Base-by-base conservation (phyloP, 2,797 vertebrate genomes). In the Chaunax sp. region DNA sequence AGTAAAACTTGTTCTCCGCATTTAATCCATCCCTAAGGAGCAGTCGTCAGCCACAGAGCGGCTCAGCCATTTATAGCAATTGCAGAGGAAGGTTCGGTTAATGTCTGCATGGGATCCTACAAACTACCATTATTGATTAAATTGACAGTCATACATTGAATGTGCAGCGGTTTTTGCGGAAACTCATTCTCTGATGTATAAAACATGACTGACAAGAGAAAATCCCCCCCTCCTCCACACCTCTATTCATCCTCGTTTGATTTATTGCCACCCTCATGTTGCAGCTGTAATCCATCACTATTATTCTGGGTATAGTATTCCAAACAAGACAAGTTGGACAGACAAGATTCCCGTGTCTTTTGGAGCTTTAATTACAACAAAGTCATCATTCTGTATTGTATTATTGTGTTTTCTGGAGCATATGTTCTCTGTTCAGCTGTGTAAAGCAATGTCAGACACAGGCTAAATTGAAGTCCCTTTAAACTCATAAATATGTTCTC, bases 201-300 rank as follows among this genome's bases (percentile, higher is more conserved):
- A 86, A 80, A 83, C 55, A 80, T 81, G 75, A 88, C 72, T 83
- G 80, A 78, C 77, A 70, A 55, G 43, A 72, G 59, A 82, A 47
- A 71, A 69, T 58, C 13, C 61, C 69, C 72, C 72, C 64, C 49
- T 49, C 71, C 71, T 67, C 44, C 75, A 59, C 77, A 72, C 19
- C 61, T 65, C 70, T 35, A 71, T 73, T 83, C 77, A 81, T 85
- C 65, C 77, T 65, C 4, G 19, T 79, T 83, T 88, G 87, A 86
- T 84, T 85, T 85, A 87, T 80, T 82, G 79, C 82, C 75, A 77
- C 78, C 71, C 80, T 79, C 81, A 74, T 79, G 73, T 60, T 82
- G 81, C 76, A 67, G 78, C 83, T 37, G 54, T 85, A 83, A 87
- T 85, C 80, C 57, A 69, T 83, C 81, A 85, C 78, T 72, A 52